Conservation (phyloP, 2,888 invertebrate genomes). For the Tetranychus piercei region DNA sequence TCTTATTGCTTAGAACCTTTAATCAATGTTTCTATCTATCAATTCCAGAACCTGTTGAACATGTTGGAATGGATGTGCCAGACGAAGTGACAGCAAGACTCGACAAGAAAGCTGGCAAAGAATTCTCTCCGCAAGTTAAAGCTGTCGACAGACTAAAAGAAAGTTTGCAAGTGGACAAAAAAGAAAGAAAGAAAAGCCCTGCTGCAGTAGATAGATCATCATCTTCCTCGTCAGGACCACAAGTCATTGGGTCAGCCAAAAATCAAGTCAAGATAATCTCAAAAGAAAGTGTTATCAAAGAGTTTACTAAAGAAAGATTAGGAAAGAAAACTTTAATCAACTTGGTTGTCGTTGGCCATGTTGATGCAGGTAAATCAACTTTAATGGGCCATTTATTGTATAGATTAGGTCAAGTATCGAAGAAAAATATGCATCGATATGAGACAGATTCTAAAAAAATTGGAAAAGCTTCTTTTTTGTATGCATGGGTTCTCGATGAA, state of each 20-base stretch:
- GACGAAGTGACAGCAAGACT: neutral
- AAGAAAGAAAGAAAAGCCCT: neutral
- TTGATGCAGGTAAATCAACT: slow-evolving; percentile 90
- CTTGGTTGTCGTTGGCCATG: slow-evolving; percentile 81
- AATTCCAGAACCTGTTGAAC: too few species aligned
- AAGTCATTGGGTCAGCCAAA: neutral
- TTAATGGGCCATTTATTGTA: slow-evolving; percentile 87
- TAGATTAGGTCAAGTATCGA: slow-evolving; percentile 58
- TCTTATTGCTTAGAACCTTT: too few species aligned
- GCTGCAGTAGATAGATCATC: neutral
- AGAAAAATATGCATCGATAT: slow-evolving; percentile 80
- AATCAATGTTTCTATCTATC: too few species aligned
- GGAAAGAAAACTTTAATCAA: slow-evolving; percentile 63
- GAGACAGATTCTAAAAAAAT: slow-evolving; percentile 85
- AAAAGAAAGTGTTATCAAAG: neutral
- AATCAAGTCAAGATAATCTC: slow-evolving; percentile 2
- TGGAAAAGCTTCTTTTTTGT: slow-evolving; percentile 94
- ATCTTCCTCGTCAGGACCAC: neutral
- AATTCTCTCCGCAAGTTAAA: neutral
- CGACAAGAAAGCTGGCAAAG: neutral
- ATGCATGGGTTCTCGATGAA: slow-evolving; percentile 97
- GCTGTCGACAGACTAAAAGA: neutral
- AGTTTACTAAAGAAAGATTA: neutral
- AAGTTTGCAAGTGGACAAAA: neutral
- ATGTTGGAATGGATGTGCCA: neutral